phyloP scores from a whole-genome alignment of 2,888 invertebrate species.

The Nephrotoma guestfalica region DNA sequence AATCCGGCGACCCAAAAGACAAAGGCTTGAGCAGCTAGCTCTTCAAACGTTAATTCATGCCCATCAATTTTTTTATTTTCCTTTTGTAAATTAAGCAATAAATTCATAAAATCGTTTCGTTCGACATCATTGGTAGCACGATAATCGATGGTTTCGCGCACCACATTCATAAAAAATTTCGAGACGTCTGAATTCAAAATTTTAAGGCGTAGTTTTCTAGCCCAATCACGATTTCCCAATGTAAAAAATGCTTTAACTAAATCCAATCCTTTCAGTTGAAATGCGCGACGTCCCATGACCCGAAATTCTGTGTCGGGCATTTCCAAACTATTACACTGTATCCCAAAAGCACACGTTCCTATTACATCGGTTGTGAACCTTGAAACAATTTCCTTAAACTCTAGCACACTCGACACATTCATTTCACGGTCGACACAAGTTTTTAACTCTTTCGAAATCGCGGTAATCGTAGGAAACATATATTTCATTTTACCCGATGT shows the following conservation, averaged over 20 bases:
- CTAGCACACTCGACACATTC: constrained; percentile 13
- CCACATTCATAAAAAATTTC: constrained; percentile 20
- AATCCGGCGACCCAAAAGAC: constrained; percentile 42
- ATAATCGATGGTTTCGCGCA: constrained; percentile 26
- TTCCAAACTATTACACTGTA: constrained; percentile 32
- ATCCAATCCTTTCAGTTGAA: constrained; percentile 11
- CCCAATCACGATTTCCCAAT: not conserved
- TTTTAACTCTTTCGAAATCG: constrained; percentile 7
- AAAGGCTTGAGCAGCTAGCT: not conserved
- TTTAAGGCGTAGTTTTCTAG: not conserved
- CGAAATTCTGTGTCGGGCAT: constrained; percentile 28
- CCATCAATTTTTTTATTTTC: not conserved
- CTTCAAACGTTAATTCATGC: not conserved
- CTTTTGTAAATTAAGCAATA: not conserved
- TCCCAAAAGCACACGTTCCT: constrained; percentile 28
- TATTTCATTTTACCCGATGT: constrained; percentile 35
- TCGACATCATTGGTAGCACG: constrained; percentile 24
- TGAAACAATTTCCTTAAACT: constrained; percentile 23
- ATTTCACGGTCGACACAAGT: not conserved
- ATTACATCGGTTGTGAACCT: constrained; percentile 31
- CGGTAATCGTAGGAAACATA: constrained; percentile 28
- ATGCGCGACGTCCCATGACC: constrained; percentile 16
- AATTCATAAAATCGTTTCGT: constrained; percentile 34
- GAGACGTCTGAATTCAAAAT: not conserved
- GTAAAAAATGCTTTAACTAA: not conserved